Evolutionary conservation across 2,113 vertebrate species (phyloP).

Genomic region (Picathartes gymnocephalus): DNA sequence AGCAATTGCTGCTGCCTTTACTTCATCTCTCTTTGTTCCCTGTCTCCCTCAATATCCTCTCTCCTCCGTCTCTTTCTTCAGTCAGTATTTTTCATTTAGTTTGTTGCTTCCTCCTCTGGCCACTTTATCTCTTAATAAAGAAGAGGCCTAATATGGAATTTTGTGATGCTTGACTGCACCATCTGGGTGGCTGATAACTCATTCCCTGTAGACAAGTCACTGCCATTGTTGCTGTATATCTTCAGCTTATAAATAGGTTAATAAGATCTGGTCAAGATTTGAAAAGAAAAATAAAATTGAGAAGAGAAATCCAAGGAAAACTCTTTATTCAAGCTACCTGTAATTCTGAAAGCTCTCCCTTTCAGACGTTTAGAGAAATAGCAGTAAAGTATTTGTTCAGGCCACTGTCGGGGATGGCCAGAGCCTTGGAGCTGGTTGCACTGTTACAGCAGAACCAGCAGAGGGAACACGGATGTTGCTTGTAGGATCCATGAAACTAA

Average conservation of each 20-base stretch:
- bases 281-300: not conserved
- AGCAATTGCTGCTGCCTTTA: not conserved
- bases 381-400: not conserved
- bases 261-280: not conserved
- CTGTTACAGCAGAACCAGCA: not conserved
- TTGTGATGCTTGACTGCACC: not conserved
- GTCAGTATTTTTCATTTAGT: slow-evolving; percentile 24
- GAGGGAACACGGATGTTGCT: slow-evolving; percentile 12
- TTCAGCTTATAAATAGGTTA: not conserved
- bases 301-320: not conserved
- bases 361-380: not conserved
- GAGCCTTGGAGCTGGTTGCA: not conserved
- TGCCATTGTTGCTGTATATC: not conserved
- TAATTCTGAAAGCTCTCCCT: not conserved
- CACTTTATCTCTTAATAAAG: not conserved
- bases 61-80: not conserved
- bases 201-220: not conserved
- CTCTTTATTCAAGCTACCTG: not conserved
- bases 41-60: not conserved
- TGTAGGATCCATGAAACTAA: not conserved
- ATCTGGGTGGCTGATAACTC: not conserved
- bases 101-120: not conserved
- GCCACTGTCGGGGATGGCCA: not conserved
- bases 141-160: not conserved
- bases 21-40: slow-evolving; percentile 9